Percentiles rank a stretch among this genome's conserved stretches.
Evolutionary conservation across 1,140 invertebrate species (phyloP).

Genomic region (Drosophila yakuba): DNA sequence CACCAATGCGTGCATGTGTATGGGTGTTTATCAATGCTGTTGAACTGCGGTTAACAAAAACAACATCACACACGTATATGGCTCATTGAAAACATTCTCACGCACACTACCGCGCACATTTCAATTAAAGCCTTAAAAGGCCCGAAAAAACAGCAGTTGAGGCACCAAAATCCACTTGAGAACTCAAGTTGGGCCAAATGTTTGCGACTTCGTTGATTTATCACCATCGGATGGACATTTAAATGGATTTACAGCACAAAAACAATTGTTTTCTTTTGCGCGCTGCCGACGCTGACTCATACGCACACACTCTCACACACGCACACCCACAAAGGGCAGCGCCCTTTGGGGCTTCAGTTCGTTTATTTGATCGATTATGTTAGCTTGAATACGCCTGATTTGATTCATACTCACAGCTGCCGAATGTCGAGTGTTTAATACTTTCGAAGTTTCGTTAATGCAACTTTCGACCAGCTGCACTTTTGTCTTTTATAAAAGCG

Average conservation of each 20-base stretch:
- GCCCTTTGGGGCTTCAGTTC: conserved; percentile 1
- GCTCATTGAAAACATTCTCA: conserved; percentile 52
- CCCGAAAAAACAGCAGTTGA: conserved; percentile 28
- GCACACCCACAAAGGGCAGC: conserved; percentile 12
- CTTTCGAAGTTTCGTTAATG: conserved; percentile 22
- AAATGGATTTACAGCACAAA: neutral
- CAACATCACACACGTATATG: conserved; percentile 25
- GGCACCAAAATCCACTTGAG: conserved; percentile 13
- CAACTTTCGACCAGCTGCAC: conserved; percentile 32
- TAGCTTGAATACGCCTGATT: neutral
- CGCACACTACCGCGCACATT: conserved; percentile 11
- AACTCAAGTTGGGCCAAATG: conserved; percentile 14
- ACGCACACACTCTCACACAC: conserved; percentile 22
- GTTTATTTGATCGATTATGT: neutral
- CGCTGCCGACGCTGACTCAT: conserved; percentile 49
- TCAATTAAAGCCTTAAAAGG: conserved; percentile 56
- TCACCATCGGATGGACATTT: conserved; percentile 8
- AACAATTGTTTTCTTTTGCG: conserved; percentile 40
- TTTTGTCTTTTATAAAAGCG: conserved; percentile 31
- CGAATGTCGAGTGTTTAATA: conserved; percentile 37
- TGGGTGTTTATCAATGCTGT: conserved; percentile 54
- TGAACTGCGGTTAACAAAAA: conserved; percentile 54
- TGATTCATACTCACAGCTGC: conserved; percentile 44
- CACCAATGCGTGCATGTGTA: neutral
- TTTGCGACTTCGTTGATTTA: conserved; percentile 4